Evolutionary conservation across 2,113 vertebrate genomes (phyloP), one percentile per base, ranked within the genome.

Genomic region (Zosterops lateralis): DNA sequence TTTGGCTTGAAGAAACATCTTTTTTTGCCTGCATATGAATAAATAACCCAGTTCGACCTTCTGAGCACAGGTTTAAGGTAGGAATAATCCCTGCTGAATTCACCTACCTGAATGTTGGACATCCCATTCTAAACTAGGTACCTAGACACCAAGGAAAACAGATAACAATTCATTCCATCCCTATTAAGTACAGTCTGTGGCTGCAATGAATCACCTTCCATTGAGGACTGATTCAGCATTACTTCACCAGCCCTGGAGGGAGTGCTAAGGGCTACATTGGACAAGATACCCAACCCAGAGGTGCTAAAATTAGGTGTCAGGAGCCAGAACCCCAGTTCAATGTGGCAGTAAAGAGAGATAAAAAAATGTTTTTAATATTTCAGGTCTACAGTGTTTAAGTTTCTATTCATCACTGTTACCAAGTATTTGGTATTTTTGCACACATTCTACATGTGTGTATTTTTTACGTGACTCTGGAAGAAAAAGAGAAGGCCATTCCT

Each of bases 141-240:
- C 17, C 21, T 72, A 42, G n/a, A 48, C 38, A 83, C 19, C 66
- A 53, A 75, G 44, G 19, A 64, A 82, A 71, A 81, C 31, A 81
- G 66, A 1, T 42, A 87, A 51, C 61, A 82, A 38, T 50, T 92
- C 66, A 42, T 92, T 87, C 84, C 73, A 92, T 31, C 65, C 58
- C 67, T 76, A 10, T 82, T 72, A 87, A 84, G 74, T 29, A 94
- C 58, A 94, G 90, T 91, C 87, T 91, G 58, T 19, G 11, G 45
- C 48, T 95, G 74, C 4, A 16, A 26, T 89, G 93, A 96, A 68
- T 95, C 93, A 94, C 32, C n/a, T 42, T 36, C 50, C 50, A 38
- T 19, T 42, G 78, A 75, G 18, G 81, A 71, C 73, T 91, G 66
- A 84, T 48, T 82, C 78, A 84, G 22, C 17, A 42, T 91, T 62